Percentiles rank a stretch among this genome's conserved stretches.
These are phyloP conservation scores for Erannis defoliaria DNA, from an alignment of 2,888 invertebrate genomes.

Conservation along the genomic window DNA sequence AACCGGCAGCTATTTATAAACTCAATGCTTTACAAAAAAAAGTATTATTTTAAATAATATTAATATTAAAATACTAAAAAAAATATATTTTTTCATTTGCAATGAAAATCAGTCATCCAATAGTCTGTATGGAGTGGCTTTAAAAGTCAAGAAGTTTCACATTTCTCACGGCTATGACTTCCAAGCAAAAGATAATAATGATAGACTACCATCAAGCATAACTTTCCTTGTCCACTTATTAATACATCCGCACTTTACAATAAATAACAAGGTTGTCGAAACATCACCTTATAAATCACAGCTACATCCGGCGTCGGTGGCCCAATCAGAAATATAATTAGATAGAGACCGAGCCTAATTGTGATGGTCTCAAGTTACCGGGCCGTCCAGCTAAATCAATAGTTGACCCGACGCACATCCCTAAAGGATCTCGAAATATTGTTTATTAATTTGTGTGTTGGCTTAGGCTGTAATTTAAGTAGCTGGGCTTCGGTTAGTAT, in stretches of 20 bases:
- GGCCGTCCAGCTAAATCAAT: slow-evolving; percentile 74
- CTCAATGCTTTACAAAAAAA: too few species aligned
- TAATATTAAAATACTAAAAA: too few species aligned
- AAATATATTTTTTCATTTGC: background rate
- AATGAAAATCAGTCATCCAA: background rate
- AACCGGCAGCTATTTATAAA: too few species aligned
- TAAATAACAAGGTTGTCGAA: slow-evolving; percentile 39
- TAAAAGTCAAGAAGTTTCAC: background rate
- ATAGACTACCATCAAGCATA: slow-evolving; percentile 10
- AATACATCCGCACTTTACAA: slow-evolving; percentile 18
- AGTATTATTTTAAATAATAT: too few species aligned
- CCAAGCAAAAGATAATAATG: background rate
- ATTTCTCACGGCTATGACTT: slow-evolving; percentile 6
- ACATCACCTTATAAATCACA: slow-evolving; percentile 52
- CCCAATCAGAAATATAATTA: slow-evolving; percentile 85
- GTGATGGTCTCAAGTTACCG: slow-evolving; percentile 82
- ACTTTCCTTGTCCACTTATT: slow-evolving; percentile 12
- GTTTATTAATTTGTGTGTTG: slow-evolving; percentile 51
- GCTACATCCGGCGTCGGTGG: slow-evolving; percentile 54
- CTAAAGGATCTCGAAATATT: slow-evolving; percentile 60
- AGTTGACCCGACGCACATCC: slow-evolving; percentile 58
- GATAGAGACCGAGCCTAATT: slow-evolving; percentile 81
- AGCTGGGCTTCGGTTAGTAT: slow-evolving; percentile 11
- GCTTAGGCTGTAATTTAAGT: slow-evolving; percentile 27
- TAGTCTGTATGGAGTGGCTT: background rate